Conservation (phyloP, 2,888 invertebrate genomes). For the Eledona agricola region DNA sequence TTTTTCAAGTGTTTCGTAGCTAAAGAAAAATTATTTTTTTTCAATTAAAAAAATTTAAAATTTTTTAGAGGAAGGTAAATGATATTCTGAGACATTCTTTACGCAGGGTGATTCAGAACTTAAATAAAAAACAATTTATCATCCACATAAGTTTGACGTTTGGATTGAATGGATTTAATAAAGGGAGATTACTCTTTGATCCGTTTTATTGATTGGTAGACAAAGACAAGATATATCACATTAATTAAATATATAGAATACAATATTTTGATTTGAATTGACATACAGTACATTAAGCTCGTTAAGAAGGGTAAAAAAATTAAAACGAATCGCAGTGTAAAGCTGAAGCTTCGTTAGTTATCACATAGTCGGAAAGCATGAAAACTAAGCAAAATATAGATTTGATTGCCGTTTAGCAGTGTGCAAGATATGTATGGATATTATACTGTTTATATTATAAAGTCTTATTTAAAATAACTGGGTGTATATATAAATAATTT, state of each 20-base stretch:
- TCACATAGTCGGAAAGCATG: constrained; percentile 45
- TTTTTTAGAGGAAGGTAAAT: no score
- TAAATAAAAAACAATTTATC: no score
- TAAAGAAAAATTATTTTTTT: no score
- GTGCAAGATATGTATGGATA: constrained; percentile 45
- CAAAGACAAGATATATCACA: constrained; percentile 53
- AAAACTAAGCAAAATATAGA: constrained; percentile 34
- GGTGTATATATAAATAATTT: constrained; percentile 27
- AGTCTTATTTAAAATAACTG: constrained; percentile 27
- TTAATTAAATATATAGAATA: constrained; percentile 50
- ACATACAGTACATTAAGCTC: constrained; percentile 63
- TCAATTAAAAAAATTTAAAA: no score
- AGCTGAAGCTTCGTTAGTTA: constrained; percentile 43
- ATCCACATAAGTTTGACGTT: neutral
- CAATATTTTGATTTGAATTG: constrained; percentile 58
- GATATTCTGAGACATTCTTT: no score
- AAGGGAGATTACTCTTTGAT: constrained; percentile 6
- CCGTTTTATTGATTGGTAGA: constrained; percentile 44
- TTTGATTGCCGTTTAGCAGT: constrained; percentile 39
- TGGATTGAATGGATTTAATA: neutral
- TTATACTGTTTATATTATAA: constrained; percentile 24
- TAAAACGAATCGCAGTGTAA: constrained; percentile 36
- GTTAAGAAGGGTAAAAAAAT: constrained; percentile 49
- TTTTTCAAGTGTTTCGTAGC: no score
- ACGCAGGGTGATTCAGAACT: no score